A percentile compares a stretch with the other conserved stretches of the same genome.
phyloP scores from a whole-genome alignment of 1,140 invertebrate species.

The Aradophagus sp. region DNA sequence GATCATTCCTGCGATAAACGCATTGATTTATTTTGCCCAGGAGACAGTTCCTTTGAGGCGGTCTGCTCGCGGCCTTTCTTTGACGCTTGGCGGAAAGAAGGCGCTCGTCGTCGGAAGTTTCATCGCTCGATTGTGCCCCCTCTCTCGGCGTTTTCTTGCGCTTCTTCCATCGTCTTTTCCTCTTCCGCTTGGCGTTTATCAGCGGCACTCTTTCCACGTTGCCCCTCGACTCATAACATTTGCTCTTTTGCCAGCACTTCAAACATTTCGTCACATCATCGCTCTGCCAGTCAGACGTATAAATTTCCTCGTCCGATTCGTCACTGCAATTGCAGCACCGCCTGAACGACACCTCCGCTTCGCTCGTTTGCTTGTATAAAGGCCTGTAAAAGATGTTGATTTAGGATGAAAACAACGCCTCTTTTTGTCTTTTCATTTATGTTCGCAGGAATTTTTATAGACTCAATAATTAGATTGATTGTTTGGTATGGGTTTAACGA shows the following conservation, averaged over 20 bases:
- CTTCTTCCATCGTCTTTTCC: conserved; percentile 19
- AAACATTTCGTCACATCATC: conserved; percentile 41
- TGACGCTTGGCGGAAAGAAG: conserved; percentile 29
- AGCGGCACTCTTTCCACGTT: conserved; percentile 21
- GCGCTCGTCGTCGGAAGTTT: conserved; percentile 22
- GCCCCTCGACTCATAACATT: conserved; percentile 19
- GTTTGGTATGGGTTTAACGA: too few species aligned
- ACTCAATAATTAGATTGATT: too few species aligned
- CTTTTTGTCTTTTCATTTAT: too few species aligned
- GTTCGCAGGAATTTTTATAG: too few species aligned
- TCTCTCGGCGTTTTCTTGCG: conserved; percentile 28
- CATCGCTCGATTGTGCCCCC: conserved; percentile 31
- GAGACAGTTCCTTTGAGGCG: conserved; percentile 15
- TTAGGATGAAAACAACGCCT: too few species aligned
- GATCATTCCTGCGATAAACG: conserved; percentile 55
- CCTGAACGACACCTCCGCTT: conserved; percentile 22
- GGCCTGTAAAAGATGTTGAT: conserved; percentile 3
- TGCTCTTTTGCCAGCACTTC: conserved; percentile 41
- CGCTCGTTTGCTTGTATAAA: conserved; percentile 30
- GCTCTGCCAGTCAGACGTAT: conserved; percentile 37
- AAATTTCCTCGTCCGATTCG: conserved; percentile 44
- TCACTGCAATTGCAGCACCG: conserved; percentile 46
- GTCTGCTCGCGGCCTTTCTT: conserved; percentile 20
- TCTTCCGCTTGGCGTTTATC: conserved; percentile 21
- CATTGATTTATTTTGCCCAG: conserved; percentile 52